phyloP scores from a whole-genome alignment of 53 echinoderm and acorn worm species.

The Pentamera pediparva region DNA sequence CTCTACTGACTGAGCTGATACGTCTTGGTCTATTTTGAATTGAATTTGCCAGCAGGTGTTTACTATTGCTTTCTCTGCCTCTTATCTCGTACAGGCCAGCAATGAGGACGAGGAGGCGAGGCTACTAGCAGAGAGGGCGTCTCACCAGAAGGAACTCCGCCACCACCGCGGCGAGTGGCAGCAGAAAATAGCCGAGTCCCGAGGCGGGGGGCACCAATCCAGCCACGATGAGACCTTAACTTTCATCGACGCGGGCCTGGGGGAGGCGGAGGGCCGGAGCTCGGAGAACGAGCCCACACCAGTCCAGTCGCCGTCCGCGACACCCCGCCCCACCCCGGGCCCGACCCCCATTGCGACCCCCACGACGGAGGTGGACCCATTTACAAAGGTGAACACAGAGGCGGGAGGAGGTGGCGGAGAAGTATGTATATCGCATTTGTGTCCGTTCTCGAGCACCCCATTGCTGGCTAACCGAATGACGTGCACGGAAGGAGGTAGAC shows the following conservation, averaged over 20 bases:
- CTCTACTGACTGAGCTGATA: too few species aligned
- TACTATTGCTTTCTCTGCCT: background rate
- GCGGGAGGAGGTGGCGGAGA: too few species aligned
- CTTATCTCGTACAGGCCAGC: slow-evolving; percentile 43
- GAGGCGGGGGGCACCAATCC: too few species aligned
- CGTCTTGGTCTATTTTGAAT: background rate
- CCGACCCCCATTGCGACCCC: slow-evolving; percentile 30
- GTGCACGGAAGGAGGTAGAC: slow-evolving; percentile 24
- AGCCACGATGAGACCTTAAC: slow-evolving; percentile 41
- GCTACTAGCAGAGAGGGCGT: slow-evolving; percentile 71
- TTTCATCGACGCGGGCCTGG: slow-evolving; percentile 75
- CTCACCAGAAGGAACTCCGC: slow-evolving; percentile 81
- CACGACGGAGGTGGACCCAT: slow-evolving; percentile 56
- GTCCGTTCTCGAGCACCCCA: slow-evolving; percentile 27
- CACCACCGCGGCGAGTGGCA: slow-evolving; percentile 42
- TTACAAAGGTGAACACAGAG: slow-evolving; percentile 87
- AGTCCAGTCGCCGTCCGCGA: slow-evolving; percentile 42
- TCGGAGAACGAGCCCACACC: slow-evolving; percentile 81
- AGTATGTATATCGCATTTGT: slow-evolving; percentile 83
- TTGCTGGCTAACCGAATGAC: slow-evolving; percentile 6
- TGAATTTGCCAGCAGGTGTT: background rate
- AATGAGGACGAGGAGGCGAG: slow-evolving; percentile 91
- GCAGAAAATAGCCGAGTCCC: slow-evolving; percentile 31
- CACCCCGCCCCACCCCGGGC: slow-evolving; percentile 17
- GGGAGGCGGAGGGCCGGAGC: slow-evolving; percentile 37